Base-by-base conservation (phyloP, 2,113 vertebrate genomes). In the Solea solea region DNA sequence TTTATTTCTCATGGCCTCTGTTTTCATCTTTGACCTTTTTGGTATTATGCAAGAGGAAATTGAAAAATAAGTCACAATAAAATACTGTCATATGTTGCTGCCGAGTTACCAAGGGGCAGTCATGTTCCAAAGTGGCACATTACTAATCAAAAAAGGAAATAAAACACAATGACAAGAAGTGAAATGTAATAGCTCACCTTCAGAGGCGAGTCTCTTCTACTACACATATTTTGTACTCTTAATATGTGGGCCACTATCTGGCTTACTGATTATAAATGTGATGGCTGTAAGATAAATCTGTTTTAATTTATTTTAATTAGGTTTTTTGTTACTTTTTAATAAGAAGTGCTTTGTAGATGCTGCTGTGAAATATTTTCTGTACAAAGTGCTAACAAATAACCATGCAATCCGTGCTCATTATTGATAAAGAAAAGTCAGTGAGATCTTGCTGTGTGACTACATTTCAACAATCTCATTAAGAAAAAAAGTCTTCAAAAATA, bases 401-500 rank as follows among this genome's bases (percentile, higher is more conserved):
- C 28, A 72, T 78, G 56, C 11, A 65, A 75, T 75, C 48, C 34
- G 11, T 5, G 49, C 65, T 42, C 14, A 59, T 51, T 16, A 57
- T 28, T 14, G 28, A 54, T 52, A 50, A 25, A 68, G 13, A 49
- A 15, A 66, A 73, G 73, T 69, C 50, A 52, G 51, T 16, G 42
- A 45, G 59, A 74, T 64, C 39, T 21, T 39, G 73, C 34, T 40
- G 62, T 21, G 56, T 64, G 39, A 45, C 25, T 40, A 63, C 57
- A 48, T 71, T 16, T 56, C 40, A 82, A 69, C 52, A 14, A 42
- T 52, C 51, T 51, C 72, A 83, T 78, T 55, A 64, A 51, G 42
- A 0, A 34, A 34, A 62, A 82, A 80, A 50, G 5, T 45, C 54
- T 64, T 48, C 49, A 40, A 15, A 42, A 74, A 61, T 52, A 40